Conservation (phyloP, 2,797 vertebrate genomes). For the Urophycis tenuis region DNA sequence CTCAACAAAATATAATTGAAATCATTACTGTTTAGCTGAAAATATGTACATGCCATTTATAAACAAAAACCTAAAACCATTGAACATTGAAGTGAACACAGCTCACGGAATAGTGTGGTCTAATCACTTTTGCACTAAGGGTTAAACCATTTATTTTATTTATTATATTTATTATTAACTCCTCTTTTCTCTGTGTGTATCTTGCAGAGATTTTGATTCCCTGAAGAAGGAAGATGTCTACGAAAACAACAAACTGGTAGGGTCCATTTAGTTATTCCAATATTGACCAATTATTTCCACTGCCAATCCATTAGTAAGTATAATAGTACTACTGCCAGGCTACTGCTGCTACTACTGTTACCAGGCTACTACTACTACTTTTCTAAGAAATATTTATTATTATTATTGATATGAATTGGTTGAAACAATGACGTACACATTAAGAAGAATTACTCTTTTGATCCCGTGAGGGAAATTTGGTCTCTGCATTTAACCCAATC, state of each 20-base stretch:
- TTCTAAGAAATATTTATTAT: not conserved
- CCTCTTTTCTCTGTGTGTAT: constrained; percentile 31
- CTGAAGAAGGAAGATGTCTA: constrained; percentile 89
- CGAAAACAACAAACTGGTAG: constrained; percentile 93
- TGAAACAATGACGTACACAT: not conserved
- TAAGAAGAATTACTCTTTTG: too few relatives aligned
- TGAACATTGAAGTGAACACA: too few relatives aligned
- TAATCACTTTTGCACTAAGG: not conserved
- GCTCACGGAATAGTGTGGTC: not conserved
- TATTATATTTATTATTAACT: constrained; percentile 6
- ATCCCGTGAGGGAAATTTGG: too few relatives aligned
- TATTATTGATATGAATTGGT: not conserved
- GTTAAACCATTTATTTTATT: not conserved
- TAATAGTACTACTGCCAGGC: too few relatives aligned
- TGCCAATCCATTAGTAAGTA: not conserved
- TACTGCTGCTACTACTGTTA: not conserved
- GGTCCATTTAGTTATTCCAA: constrained; percentile 32
- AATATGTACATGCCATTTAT: not conserved
- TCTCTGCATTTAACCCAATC: too few relatives aligned
- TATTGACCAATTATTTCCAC: not conserved
- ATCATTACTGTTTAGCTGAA: not conserved
- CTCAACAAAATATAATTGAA: not conserved
- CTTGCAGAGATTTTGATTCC: constrained; percentile 70
- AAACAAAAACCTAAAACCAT: too few relatives aligned
- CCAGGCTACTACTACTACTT: not conserved